A percentile compares a stretch with the other conserved stretches of the same genome.
phyloP scores from a whole-genome alignment of 2,888 invertebrate genomes.

The Sinopyrophorus schimmeli region DNA sequence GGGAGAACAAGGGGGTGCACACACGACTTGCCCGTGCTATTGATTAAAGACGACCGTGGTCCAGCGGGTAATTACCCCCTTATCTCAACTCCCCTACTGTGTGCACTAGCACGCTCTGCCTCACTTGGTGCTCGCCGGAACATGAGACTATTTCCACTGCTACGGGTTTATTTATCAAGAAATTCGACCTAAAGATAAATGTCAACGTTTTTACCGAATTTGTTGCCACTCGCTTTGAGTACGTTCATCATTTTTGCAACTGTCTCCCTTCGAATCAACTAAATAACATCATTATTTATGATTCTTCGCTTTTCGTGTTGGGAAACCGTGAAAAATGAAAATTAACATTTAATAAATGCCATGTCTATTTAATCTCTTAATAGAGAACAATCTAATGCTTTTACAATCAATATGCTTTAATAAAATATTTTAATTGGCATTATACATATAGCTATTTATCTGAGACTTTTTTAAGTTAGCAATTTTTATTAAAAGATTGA shows the following conservation, averaged over 20 bases:
- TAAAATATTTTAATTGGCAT: too few relatives aligned
- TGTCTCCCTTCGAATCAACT: constrained; percentile 9
- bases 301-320: too few relatives aligned
- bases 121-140: constrained; percentile 32
- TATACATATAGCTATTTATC: too few relatives aligned
- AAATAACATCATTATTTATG: constrained; percentile 15
- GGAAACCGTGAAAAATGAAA: too few relatives aligned
- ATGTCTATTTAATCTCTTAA: too few relatives aligned
- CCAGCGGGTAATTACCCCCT: constrained; percentile 56
- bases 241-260: constrained; percentile 8
- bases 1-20: constrained; percentile 39
- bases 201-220: constrained; percentile 20
- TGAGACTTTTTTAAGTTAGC: too few relatives aligned
- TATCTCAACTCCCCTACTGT: constrained; percentile 47
- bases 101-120: constrained; percentile 32
- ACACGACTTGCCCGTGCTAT: constrained; percentile 50
- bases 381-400: too few relatives aligned
- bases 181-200: constrained; percentile 17
- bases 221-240: constrained; percentile 13
- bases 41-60: constrained; percentile 57
- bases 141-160: constrained; percentile 28
- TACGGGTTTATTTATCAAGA: constrained; percentile 27
- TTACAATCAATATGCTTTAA: too few relatives aligned
- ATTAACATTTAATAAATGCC: too few relatives aligned
- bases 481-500: too few relatives aligned